These are phyloP conservation scores for Uloborus diversus DNA, from an alignment of 1,140 invertebrate species.

Conservation along the genomic window DNA sequence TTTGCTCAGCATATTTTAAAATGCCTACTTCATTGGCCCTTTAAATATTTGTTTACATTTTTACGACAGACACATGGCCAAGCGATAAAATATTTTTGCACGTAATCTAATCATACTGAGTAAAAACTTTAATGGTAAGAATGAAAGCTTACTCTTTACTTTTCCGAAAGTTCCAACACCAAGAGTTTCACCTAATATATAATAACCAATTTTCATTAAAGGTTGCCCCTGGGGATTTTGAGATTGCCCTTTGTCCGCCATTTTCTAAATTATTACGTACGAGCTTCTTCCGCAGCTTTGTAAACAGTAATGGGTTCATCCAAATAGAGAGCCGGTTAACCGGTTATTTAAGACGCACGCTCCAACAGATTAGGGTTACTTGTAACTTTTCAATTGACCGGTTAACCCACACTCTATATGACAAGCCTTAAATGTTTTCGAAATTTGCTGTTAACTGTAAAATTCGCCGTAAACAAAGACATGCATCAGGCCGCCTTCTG, in stretches of 20 bases:
- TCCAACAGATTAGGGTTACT: too few species aligned
- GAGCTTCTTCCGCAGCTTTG: too few species aligned
- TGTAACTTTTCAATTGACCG: too few species aligned
- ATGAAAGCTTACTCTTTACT: conserved; percentile 79
- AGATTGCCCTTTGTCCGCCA: conserved; percentile 57
- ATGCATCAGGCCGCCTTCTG: too few species aligned
- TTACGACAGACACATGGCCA: conserved; percentile 46
- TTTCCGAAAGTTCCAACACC: conserved; percentile 95
- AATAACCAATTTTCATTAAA: conserved; percentile 92
- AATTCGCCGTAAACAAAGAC: too few species aligned
- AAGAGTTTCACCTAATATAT: conserved; percentile 86
- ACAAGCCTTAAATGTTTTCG: neutral
- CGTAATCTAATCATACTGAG: neutral
- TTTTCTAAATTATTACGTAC: too few species aligned
- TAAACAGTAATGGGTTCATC: too few species aligned
- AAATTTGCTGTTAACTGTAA: neutral
- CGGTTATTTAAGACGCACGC: too few species aligned
- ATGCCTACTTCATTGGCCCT: neutral
- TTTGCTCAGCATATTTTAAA: too few species aligned
- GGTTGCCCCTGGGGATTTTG: conserved; percentile 68
- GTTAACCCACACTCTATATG: neutral
- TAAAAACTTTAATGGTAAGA: neutral
- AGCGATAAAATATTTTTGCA: neutral
- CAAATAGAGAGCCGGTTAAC: too few species aligned
- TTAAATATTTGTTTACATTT: conserved; percentile 47